These are phyloP conservation scores for Drosophila jambulina DNA, from an alignment of 1,140 invertebrate genomes.

Conservation along the genomic window DNA sequence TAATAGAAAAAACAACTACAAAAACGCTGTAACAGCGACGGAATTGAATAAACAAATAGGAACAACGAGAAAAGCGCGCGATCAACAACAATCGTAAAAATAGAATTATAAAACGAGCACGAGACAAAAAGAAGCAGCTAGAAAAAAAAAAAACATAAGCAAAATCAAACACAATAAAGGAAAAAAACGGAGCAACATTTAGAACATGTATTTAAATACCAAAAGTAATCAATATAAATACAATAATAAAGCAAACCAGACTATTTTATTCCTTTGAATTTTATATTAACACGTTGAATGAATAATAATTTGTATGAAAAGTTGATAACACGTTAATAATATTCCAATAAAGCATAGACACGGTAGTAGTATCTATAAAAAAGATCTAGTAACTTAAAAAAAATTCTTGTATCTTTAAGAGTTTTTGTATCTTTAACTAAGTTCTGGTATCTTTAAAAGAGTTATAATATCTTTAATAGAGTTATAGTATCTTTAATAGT, in stretches of 20 bases:
- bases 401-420: too few species aligned
- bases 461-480: too few species aligned
- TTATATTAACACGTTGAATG: too few species aligned
- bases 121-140: constrained; percentile 35
- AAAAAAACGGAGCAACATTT: background rate
- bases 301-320: too few species aligned
- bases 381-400: too few species aligned
- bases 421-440: too few species aligned
- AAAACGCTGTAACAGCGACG: constrained; percentile 36
- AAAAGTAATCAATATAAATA: background rate
- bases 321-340: too few species aligned
- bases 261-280: background rate
- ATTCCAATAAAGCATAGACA: too few species aligned
- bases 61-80: constrained; percentile 43
- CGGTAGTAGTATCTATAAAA: too few species aligned
- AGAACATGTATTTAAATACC: background rate
- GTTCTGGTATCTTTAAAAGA: too few species aligned
- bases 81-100: constrained; percentile 43
- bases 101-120: constrained; percentile 30
- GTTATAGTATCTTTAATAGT: too few species aligned
- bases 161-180: constrained; percentile 7
- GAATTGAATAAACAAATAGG: constrained; percentile 54
- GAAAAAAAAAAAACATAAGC: constrained; percentile 11
- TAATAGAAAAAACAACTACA: constrained; percentile 58
- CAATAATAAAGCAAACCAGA: background rate